Evolutionary conservation across 2,113 vertebrate species (phyloP).

Genomic region (Paradisaea rubra): DNA sequence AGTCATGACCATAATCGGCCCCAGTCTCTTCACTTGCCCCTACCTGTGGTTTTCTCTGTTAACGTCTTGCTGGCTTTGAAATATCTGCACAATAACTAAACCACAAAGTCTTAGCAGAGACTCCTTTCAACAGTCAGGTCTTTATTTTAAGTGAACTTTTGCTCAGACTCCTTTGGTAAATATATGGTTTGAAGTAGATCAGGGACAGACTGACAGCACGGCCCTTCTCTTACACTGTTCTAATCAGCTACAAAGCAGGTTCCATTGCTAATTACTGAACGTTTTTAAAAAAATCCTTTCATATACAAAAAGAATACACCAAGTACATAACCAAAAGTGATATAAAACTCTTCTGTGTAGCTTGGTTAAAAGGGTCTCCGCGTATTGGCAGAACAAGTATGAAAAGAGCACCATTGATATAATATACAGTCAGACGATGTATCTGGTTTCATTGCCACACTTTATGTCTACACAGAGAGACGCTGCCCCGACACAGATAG

Average conservation of each 20-base stretch:
- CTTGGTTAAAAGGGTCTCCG: slow-evolving; percentile 63
- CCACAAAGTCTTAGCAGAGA: slow-evolving; percentile 48
- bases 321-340: slow-evolving; percentile 63
- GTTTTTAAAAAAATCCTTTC: slow-evolving; percentile 66
- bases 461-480: slow-evolving; percentile 16
- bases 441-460: slow-evolving; percentile 33
- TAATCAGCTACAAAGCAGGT: slow-evolving; percentile 54
- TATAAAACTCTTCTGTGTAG: slow-evolving; percentile 67
- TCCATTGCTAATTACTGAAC: slow-evolving; percentile 43
- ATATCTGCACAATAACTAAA: slow-evolving; percentile 25
- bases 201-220: slow-evolving; percentile 42
- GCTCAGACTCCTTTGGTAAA: slow-evolving; percentile 63
- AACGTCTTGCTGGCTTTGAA: slow-evolving; percentile 10
- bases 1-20: neutral
- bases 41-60: neutral
- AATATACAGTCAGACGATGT: slow-evolving; percentile 46
- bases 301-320: slow-evolving; percentile 70
- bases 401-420: slow-evolving; percentile 70
- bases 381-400: slow-evolving; percentile 65
- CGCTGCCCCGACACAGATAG: neutral
- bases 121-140: slow-evolving; percentile 44
- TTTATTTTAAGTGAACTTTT: slow-evolving; percentile 53
- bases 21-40: neutral
- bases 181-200: slow-evolving; percentile 50
- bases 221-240: slow-evolving; percentile 34